These are phyloP conservation scores for Reinhardtius hippoglossoides DNA, from an alignment of 2,113 vertebrate genomes.

Conservation along the genomic window DNA sequence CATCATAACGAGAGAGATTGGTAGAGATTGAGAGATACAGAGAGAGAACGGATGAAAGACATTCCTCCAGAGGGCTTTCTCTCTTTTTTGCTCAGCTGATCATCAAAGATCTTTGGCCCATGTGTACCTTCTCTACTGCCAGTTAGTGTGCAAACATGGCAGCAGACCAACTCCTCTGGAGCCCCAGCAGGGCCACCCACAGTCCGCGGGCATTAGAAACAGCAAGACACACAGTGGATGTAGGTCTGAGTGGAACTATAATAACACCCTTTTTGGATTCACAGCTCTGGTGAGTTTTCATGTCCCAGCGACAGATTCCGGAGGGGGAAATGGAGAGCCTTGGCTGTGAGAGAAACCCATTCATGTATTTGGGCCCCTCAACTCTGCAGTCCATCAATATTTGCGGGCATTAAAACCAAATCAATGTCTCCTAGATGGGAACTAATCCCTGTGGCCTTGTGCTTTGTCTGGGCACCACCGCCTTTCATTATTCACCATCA, in stretches of 20 bases:
- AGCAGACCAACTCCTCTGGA: constrained; percentile 49
- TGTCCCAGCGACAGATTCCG: constrained; percentile 21
- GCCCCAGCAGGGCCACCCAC: constrained; percentile 46
- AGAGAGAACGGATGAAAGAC: constrained; percentile 52
- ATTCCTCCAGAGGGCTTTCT: constrained; percentile 49
- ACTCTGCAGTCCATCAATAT: constrained; percentile 68
- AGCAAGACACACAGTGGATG: constrained; percentile 1
- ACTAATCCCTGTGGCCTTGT: constrained; percentile 69
- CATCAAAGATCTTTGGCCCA: constrained; percentile 56
- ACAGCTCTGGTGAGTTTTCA: constrained; percentile 24
- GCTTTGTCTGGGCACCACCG: constrained; percentile 65
- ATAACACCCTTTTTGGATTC: constrained; percentile 36
- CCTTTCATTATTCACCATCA: constrained; percentile 77
- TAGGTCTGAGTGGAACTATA: constrained; percentile 26
- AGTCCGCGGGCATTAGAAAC: constrained; percentile 24
- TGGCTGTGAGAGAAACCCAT: constrained; percentile 27
- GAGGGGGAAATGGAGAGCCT: constrained; percentile 1
- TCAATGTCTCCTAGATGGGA: constrained; percentile 68
- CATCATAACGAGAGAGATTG: constrained; percentile 42
- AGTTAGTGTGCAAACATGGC: constrained; percentile 57
- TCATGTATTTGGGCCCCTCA: constrained; percentile 36
- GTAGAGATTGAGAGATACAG: constrained; percentile 25
- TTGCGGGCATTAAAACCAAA: constrained; percentile 74
- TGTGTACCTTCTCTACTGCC: constrained; percentile 47
- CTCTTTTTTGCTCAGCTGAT: constrained; percentile 51